Percentiles rank a stretch among this genome's conserved stretches.
Conservation (phyloP, 2,888 invertebrate species). For the Tridacna crocea region DNA sequence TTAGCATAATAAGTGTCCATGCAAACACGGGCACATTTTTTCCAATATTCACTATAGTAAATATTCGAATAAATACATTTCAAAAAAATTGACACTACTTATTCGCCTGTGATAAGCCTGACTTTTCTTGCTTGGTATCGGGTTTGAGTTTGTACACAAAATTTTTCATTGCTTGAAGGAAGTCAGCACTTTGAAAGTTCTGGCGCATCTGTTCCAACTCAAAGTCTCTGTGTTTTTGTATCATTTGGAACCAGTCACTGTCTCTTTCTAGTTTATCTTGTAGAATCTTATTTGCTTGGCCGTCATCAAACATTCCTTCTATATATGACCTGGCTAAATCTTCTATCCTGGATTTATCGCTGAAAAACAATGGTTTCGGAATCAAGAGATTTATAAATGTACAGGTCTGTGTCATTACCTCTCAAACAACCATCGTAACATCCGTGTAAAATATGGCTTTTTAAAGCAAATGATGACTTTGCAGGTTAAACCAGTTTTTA, state of each 20-base stretch:
- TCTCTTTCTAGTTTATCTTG: constrained; percentile 26
- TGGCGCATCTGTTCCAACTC: constrained; percentile 32
- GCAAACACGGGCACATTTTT: no score
- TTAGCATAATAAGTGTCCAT: no score
- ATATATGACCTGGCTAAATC: background rate
- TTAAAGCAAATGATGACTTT: no score
- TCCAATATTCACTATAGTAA: no score
- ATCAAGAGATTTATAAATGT: no score
- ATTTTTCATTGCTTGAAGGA: constrained; percentile 34
- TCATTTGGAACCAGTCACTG: constrained; percentile 17
- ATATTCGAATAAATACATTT: no score
- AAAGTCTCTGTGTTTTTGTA: constrained; percentile 30
- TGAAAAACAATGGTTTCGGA: background rate
- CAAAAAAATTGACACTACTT: no score
- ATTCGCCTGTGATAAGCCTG: no score
- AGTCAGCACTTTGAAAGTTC: constrained; percentile 25
- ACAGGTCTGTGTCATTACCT: no score
- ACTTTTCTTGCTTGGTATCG: background rate
- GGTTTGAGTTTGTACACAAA: constrained; percentile 27
- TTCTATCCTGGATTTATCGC: background rate
- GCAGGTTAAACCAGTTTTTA: no score
- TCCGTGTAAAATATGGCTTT: no score
- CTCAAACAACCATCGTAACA: no score
- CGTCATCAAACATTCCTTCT: constrained; percentile 3
- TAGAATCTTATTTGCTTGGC: constrained; percentile 8